These are phyloP conservation scores for Corydoras sp. DNA, from an alignment of 2,113 vertebrate genomes.

Conservation along the genomic window DNA sequence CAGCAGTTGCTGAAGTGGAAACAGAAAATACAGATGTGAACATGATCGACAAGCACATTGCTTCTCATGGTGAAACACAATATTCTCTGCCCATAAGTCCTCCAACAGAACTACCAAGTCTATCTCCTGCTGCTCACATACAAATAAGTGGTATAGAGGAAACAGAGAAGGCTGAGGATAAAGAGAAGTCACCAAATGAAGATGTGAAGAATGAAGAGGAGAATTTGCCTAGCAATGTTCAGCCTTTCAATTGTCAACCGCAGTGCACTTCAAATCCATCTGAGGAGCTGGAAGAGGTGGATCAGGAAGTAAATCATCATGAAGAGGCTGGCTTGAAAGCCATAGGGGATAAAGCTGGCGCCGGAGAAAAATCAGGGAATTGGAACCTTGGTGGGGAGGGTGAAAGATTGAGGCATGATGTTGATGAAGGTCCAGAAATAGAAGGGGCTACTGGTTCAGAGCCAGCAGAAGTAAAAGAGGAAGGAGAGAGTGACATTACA, in stretches of 20 bases:
- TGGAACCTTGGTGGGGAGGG: conserved; percentile 35
- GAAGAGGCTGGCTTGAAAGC: no score
- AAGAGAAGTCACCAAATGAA: conserved; percentile 19
- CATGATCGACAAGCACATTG: conserved; percentile 61
- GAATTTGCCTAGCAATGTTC: conserved; percentile 8
- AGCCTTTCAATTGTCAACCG: conserved; percentile 31
- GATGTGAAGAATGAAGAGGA: not conserved
- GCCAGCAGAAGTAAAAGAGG: conserved; percentile 21
- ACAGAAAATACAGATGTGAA: conserved; percentile 60
- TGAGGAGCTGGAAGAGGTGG: conserved; percentile 41
- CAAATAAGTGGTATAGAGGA: conserved; percentile 45
- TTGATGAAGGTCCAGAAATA: conserved; percentile 31
- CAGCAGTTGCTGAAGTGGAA: conserved; percentile 47
- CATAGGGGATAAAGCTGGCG: not conserved
- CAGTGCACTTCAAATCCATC: conserved; percentile 47
- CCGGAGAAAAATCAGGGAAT: conserved; percentile 3
- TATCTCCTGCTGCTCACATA: no score
- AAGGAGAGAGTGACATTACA: conserved; percentile 40
- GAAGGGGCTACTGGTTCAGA: conserved; percentile 21
- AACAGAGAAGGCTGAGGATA: conserved; percentile 17
- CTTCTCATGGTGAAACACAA: conserved; percentile 46
- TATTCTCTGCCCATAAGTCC: conserved; percentile 34
- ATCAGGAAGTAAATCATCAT: not conserved
- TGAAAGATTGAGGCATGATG: conserved; percentile 39
- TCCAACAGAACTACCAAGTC: conserved; percentile 10